These are phyloP conservation scores for Parapristionchus giblindavisi DNA, from an alignment of 2,888 invertebrate genomes.

Conservation along the genomic window DNA sequence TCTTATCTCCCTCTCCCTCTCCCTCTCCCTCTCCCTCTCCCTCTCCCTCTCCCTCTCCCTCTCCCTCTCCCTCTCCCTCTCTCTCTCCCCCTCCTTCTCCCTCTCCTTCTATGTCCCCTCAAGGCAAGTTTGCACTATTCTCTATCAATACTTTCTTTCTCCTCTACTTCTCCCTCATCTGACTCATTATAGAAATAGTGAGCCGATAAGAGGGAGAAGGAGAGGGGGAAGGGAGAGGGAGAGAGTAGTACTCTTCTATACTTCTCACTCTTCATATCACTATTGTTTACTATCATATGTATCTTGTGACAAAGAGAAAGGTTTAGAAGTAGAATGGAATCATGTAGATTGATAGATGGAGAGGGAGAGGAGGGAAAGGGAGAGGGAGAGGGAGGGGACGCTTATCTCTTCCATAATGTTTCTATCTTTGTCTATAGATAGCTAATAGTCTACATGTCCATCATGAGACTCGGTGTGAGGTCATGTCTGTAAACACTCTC, in stretches of 20 bases:
- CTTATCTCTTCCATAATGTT: background rate
- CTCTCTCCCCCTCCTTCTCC: constrained; percentile 6
- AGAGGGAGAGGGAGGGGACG: background rate
- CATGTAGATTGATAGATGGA: background rate
- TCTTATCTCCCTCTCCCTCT: constrained; percentile 8
- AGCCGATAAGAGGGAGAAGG: too few species aligned
- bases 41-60: background rate
- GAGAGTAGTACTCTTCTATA: background rate
- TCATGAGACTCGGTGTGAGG: too few species aligned
- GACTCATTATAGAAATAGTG: constrained; percentile 1
- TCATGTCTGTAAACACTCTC: constrained; percentile 26
- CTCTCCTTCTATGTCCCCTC: background rate
- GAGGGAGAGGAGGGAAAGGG: background rate
- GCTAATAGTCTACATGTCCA: too few species aligned
- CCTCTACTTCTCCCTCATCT: constrained; percentile 5
- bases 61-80: constrained; percentile 7
- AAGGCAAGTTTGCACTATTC: background rate
- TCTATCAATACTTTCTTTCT: background rate
- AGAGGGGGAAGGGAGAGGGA: constrained; percentile 17
- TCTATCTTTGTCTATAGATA: too few species aligned
- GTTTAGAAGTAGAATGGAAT: background rate
- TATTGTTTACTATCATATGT: too few species aligned
- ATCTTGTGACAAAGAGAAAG: background rate
- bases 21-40: background rate
- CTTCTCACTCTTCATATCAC: background rate